Evolutionary conservation across 2,113 vertebrate species (phyloP).

Genomic region (Brachyhypopomus gauderio): DNA sequence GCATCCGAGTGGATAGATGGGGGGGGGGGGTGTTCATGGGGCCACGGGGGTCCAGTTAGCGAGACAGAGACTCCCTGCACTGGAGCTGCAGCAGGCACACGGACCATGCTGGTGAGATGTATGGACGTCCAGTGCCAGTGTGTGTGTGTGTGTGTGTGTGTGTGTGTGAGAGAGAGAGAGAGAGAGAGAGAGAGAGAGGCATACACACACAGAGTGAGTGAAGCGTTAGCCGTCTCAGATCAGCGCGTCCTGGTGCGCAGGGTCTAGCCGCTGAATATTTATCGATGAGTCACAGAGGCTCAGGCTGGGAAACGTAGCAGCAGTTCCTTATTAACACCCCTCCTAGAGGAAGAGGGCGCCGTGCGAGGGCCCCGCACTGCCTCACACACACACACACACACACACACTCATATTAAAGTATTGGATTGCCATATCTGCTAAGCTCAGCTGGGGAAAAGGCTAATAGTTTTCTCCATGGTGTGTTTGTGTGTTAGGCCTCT

Average conservation of each 20-base stretch:
- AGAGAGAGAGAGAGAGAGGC: too few relatives aligned
- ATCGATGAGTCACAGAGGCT: conserved; percentile 6
- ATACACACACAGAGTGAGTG: not conserved
- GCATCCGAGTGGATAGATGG: too few relatives aligned
- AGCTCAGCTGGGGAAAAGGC: conserved; percentile 26
- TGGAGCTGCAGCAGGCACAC: too few relatives aligned
- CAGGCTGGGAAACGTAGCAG: conserved; percentile 28
- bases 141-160: conserved; percentile 7
- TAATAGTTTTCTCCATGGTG: conserved; percentile 38
- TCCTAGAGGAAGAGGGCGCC: conserved; percentile 12
- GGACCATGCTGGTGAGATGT: not conserved
- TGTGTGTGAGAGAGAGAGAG: too few relatives aligned
- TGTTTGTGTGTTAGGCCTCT: not conserved
- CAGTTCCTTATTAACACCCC: conserved; percentile 50
- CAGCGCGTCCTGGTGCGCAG: conserved; percentile 25
- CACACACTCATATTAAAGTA: conserved; percentile 29
- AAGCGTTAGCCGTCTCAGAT: conserved; percentile 21
- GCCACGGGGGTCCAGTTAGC: too few relatives aligned
- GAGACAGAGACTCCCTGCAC: too few relatives aligned
- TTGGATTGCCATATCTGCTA: conserved; percentile 35
- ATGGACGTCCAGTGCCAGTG: not conserved
- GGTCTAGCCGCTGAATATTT: conserved; percentile 44
- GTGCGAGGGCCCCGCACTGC: not conserved
- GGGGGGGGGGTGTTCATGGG: too few relatives aligned
- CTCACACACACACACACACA: conserved; percentile 16